Conservation (phyloP, 2,797 vertebrate genomes). For the Muscicapa comitata region DNA sequence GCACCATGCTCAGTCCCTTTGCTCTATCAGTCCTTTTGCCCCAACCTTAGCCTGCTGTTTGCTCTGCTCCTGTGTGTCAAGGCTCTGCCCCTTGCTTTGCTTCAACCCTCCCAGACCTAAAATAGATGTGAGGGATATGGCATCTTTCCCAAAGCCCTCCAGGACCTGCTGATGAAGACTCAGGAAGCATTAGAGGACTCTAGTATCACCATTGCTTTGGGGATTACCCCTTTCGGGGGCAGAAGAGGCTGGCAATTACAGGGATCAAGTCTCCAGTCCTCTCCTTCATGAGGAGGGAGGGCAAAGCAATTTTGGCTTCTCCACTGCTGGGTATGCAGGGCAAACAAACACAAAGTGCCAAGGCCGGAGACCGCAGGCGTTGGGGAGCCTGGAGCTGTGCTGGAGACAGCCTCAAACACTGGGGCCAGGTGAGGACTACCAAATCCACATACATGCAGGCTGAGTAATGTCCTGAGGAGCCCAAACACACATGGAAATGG, state of each 20-base stretch:
- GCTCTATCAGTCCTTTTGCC: not conserved
- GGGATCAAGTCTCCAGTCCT: not conserved
- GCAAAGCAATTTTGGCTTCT: constrained; percentile 17
- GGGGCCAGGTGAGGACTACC: not conserved
- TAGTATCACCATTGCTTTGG: not conserved
- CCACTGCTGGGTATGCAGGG: not conserved
- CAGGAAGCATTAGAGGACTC: not conserved
- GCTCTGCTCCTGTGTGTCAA: not conserved
- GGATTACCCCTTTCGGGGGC: not conserved
- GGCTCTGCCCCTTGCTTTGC: not conserved
- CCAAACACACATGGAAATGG: not conserved
- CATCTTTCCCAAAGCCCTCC: not conserved
- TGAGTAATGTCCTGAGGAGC: not conserved
- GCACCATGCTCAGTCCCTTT: not conserved
- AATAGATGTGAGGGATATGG: rapidly evolving
- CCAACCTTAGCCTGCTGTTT: not conserved
- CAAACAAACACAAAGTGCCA: not conserved
- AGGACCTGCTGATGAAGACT: not conserved
- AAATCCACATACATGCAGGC: rapidly evolving
- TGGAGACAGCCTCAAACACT: not conserved
- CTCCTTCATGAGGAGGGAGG: not conserved
- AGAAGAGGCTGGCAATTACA: not conserved
- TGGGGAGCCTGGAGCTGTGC: not conserved
- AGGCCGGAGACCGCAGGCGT: rapidly evolving
- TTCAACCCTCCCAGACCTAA: not conserved